A percentile compares a stretch with the other conserved stretches of the same genome.
phyloP scores from a whole-genome alignment of 1,140 invertebrate genomes.

The Proctacanthus coquilletti region DNA sequence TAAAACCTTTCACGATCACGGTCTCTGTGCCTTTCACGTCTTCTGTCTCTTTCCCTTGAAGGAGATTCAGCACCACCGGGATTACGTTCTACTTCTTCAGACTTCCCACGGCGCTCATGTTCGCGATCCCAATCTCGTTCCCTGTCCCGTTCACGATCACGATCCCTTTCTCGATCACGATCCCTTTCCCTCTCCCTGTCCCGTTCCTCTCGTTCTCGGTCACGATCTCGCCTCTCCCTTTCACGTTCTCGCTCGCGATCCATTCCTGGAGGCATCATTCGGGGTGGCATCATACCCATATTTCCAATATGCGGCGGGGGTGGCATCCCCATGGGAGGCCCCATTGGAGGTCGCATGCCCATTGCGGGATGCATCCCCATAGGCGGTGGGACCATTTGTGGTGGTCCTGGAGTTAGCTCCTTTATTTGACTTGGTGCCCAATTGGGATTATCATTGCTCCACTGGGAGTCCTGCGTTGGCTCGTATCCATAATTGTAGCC shows the following conservation, averaged over 20 bases:
- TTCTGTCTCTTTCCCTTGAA: conserved; percentile 19
- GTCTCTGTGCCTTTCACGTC: conserved; percentile 25
- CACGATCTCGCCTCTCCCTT: conserved; percentile 10
- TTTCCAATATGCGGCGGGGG: conserved; percentile 18
- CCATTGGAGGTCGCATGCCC: conserved; percentile 28
- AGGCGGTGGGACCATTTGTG: conserved; percentile 15
- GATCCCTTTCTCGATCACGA: conserved; percentile 30
- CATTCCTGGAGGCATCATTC: conserved; percentile 10
- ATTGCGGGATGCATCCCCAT: conserved; percentile 27
- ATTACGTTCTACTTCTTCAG: no score
- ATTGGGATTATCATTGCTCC: conserved; percentile 37
- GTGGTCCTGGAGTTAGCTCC: conserved; percentile 39
- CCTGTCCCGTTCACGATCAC: conserved; percentile 30
- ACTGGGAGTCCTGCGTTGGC: conserved; percentile 54
- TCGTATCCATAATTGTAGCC: conserved; percentile 55
- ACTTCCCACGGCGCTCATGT: conserved; percentile 25
- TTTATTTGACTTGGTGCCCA: conserved; percentile 47
- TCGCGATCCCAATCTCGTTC: conserved; percentile 32
- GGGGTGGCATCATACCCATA: conserved; percentile 18
- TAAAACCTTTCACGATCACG: conserved; percentile 9
- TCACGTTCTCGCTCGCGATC: conserved; percentile 7
- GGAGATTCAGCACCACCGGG: conserved; percentile 16
- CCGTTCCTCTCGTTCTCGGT: conserved; percentile 11
- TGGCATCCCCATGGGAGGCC: conserved; percentile 21
- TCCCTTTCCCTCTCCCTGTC: conserved; percentile 32